These are phyloP conservation scores for Homarus americanus DNA, from an alignment of 1,140 invertebrate species.

Conservation along the genomic window DNA sequence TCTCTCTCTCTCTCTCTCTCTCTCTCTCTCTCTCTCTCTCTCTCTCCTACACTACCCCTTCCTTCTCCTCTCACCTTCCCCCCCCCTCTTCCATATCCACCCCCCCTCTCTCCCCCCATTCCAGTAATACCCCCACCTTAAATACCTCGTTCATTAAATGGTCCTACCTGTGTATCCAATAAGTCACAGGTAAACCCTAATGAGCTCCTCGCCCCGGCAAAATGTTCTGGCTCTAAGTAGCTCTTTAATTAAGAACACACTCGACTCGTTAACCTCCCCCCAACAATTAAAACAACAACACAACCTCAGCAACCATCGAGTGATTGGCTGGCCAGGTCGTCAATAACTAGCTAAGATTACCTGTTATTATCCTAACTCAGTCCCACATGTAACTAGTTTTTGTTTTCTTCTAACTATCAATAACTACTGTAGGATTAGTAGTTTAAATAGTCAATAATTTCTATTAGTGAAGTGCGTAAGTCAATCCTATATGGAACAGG, in stretches of 20 bases:
- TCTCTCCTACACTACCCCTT: neutral
- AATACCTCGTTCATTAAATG: conserved; percentile 51
- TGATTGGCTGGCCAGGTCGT: neutral
- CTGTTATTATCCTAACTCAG: no score
- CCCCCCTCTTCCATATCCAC: neutral
- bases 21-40: neutral
- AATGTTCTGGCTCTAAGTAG: conserved; percentile 34
- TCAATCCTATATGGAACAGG: no score
- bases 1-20: neutral
- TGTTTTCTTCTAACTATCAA: no score
- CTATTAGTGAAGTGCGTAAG: no score
- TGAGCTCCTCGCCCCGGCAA: conserved; percentile 22
- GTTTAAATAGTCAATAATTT: no score
- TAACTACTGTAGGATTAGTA: no score
- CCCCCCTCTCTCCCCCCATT: neutral
- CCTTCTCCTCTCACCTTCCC: neutral
- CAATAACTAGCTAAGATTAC: no score
- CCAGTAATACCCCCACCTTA: conserved; percentile 3
- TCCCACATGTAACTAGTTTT: no score
- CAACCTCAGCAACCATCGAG: neutral
- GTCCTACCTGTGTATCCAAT: conserved; percentile 48
- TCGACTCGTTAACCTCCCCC: conserved; percentile 45
- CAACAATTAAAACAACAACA: conserved; percentile 19
- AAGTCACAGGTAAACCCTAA: conserved; percentile 26
- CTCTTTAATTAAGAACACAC: conserved; percentile 59